Evolutionary conservation across 2,113 vertebrate species (phyloP), one percentile per base, ranked within the genome.

Genomic region (Acrocephalus kingi): DNA sequence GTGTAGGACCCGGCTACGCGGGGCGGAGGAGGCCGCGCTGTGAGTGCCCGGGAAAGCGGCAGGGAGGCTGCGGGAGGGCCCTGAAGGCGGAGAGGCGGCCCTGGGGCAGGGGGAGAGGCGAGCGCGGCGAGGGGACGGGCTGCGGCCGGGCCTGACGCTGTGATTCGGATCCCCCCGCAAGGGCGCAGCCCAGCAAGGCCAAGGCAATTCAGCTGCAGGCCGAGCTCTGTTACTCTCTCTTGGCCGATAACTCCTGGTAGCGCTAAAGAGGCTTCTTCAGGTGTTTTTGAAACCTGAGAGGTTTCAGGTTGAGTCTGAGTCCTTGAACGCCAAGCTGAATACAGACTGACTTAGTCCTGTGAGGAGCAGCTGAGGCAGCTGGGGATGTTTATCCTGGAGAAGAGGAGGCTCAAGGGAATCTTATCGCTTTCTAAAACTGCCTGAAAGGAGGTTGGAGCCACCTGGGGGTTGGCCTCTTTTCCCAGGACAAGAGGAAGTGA

Each of bases 21-120:
- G 16, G 9, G 71, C 0, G 8, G 17, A 20, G 51, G 35, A 20
- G 73, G 35, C 0, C 0, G 67, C 0, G 15, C 14, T 28, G 84
- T 89, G 13, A 74, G 91, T 90, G 10, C 3, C 1, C 0, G 35
- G 25, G 27, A 8, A 1, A 7, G 59, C 1, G 64, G 14, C 5
- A 1, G 48, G 37, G 15, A 4, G 28, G n/a, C 8, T 15, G 30
- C 7, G 39, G 61, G 6, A 18, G 9, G 30, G 11, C 3, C 1
- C 11, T 28, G 72, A 3, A 4, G 9, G 43, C 0, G 46, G 4
- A 20, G 2, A 11, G 67, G 24, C 1, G 27, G 39, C 16, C 2
- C 30, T 16, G 59, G 13, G 22, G 17, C 11, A 6, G 5, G 10
- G 11, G 11, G 4, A 4, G 7, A 25, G 17, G 27, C 5, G 37